These are phyloP conservation scores for Noctua janthina DNA, from an alignment of 2,888 invertebrate species.

Conservation along the genomic window DNA sequence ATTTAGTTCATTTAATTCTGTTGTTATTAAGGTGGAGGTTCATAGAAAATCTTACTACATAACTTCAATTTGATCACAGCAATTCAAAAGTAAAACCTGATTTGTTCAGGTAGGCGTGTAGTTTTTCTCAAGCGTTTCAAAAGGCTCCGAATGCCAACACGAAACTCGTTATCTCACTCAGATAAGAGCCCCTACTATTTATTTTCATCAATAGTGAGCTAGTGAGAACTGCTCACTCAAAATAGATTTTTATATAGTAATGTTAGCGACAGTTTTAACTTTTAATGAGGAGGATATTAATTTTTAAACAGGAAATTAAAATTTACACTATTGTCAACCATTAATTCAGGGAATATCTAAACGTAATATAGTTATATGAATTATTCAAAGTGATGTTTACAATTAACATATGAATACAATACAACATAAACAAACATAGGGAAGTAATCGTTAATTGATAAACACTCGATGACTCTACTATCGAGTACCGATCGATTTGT, in stretches of 20 bases:
- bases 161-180: conserved; percentile 2
- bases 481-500: background rate
- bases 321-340: background rate
- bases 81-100: background rate
- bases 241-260: background rate
- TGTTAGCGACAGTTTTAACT: background rate
- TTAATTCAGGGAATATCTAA: background rate
- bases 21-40: background rate
- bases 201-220: background rate
- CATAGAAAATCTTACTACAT: background rate
- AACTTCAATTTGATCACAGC: background rate
- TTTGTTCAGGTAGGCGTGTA: background rate
- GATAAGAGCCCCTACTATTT: conserved; percentile 31
- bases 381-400: background rate
- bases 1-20: background rate
- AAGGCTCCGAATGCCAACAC: background rate
- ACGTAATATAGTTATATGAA: background rate
- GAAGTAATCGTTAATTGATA: background rate
- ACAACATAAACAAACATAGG: background rate
- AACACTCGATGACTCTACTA: background rate
- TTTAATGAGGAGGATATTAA: background rate
- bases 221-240: background rate
- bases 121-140: conserved; percentile 8
- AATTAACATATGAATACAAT: background rate
- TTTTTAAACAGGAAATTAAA: background rate